phyloP scores from a whole-genome alignment of 2,113 vertebrate species.

The Chamaetylas fuelleborni region DNA sequence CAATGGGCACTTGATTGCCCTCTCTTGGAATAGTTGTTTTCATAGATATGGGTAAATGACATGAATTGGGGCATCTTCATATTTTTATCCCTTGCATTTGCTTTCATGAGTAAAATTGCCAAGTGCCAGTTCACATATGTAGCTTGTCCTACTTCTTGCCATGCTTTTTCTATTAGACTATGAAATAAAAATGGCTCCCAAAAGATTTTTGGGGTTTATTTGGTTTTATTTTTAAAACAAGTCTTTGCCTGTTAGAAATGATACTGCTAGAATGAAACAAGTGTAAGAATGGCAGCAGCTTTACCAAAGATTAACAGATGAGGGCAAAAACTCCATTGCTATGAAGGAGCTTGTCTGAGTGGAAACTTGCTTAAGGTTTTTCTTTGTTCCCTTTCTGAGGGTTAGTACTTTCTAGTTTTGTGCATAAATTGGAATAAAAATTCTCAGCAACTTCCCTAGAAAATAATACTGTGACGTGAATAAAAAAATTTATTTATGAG shows the following conservation, averaged over 20 bases:
- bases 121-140: not conserved
- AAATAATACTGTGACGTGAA: not conserved
- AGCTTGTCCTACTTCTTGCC: not conserved
- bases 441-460: not conserved
- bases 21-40: not conserved
- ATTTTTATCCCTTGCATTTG: not conserved
- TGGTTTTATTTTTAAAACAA: not conserved
- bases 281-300: not conserved
- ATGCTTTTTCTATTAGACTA: not conserved
- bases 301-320: not conserved
- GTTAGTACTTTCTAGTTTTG: not conserved
- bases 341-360: rapidly evolving
- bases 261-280: not conserved
- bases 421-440: not conserved
- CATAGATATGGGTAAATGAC: not conserved
- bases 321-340: not conserved
- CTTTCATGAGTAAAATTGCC: not conserved
- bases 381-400: not conserved
- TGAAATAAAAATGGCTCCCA: not conserved
- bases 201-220: not conserved
- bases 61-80: not conserved
- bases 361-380: not conserved
- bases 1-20: not conserved
- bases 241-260: not conserved
- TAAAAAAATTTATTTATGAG: not conserved